Conservation (phyloP, 2,113 vertebrate genomes). For the Oceanites oceanicus region DNA sequence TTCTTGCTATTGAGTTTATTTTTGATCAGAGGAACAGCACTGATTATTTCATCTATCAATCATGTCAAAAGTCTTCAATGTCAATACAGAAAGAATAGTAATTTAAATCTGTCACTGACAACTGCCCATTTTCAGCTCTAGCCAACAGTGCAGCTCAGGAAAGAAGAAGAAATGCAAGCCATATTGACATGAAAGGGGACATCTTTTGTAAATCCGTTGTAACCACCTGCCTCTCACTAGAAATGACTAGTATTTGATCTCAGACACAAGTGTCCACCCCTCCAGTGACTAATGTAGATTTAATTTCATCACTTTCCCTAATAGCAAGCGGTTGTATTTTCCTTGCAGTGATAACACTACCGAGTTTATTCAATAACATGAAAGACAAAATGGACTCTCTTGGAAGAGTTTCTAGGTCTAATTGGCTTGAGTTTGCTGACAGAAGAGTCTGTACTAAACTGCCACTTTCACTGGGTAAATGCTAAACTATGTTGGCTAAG, state of each 20-base stretch:
- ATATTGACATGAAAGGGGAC: not conserved
- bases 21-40: not conserved
- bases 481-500: not conserved
- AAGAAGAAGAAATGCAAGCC: conserved; percentile 19
- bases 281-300: not conserved
- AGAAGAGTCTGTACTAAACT: not conserved
- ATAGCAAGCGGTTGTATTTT: not conserved
- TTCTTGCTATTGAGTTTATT: not conserved
- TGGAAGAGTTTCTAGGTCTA: not conserved
- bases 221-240: not conserved
- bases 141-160: conserved; percentile 14
- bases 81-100: conserved; percentile 34
- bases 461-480: not conserved
- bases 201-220: conserved; percentile 10
- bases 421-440: not conserved
- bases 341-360: not conserved
- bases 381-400: not conserved
- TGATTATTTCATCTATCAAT: conserved; percentile 27
- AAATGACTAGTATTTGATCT: conserved; percentile 21
- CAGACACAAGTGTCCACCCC: not conserved
- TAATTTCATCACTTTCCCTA: conserved; percentile 21
- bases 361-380: not conserved
- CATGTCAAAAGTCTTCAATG: conserved; percentile 26
- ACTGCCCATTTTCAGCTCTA: conserved; percentile 55
- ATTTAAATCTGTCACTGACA: conserved; percentile 30